Percentiles rank a stretch among this genome's conserved stretches.
Conservation (phyloP, 1,140 invertebrate genomes). For the Zaprionus inermis region DNA sequence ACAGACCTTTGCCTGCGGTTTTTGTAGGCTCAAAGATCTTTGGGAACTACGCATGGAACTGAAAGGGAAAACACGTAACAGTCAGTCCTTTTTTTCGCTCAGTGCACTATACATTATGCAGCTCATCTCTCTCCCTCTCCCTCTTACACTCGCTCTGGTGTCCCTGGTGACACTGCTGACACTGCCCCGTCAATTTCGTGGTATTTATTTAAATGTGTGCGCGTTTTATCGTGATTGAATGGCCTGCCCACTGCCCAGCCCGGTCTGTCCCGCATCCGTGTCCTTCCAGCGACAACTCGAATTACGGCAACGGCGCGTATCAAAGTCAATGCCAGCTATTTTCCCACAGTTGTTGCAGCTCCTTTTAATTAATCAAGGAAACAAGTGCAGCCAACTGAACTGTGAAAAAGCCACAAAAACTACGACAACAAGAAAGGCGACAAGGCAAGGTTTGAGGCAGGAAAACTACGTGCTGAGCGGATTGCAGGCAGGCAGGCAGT, state of each 20-base stretch:
- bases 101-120: constrained; percentile 5
- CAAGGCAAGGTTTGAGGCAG: not conserved
- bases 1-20: too few relatives aligned
- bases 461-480: constrained; percentile 30
- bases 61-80: too few relatives aligned
- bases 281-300: constrained; percentile 49
- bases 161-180: constrained; percentile 32
- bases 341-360: constrained; percentile 58
- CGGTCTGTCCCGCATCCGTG: too few relatives aligned
- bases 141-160: not conserved
- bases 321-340: constrained; percentile 71
- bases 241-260: constrained; percentile 4
- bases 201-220: constrained; percentile 72
- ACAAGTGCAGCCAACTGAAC: constrained; percentile 70
- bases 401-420: constrained; percentile 14
- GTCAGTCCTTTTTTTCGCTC: not conserved
- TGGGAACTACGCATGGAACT: too few relatives aligned
- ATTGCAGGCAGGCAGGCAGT: constrained; percentile 22
- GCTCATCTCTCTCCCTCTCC: not conserved
- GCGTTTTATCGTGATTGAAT: constrained; percentile 72
- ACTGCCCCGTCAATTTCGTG: constrained; percentile 64
- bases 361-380: constrained; percentile 77
- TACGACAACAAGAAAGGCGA: constrained; percentile 22
- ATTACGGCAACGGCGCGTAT: constrained; percentile 73
- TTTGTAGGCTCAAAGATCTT: too few relatives aligned